These are phyloP conservation scores for Macroramphosus scolopax DNA, from an alignment of 2,797 vertebrate species.

Conservation along the genomic window DNA sequence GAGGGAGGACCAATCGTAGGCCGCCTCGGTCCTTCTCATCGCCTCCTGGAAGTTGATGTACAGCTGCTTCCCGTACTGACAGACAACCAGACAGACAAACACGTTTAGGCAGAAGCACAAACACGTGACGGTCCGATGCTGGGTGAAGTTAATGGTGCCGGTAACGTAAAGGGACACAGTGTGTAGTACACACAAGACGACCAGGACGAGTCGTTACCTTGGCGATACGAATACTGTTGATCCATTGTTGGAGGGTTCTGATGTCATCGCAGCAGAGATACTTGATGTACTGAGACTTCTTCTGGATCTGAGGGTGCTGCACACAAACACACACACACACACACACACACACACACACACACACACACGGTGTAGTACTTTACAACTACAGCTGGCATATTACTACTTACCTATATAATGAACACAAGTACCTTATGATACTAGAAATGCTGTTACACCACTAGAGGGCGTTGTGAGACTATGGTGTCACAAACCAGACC, in stretches of 20 bases:
- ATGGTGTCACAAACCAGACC: background rate
- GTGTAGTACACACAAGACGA: too few relatives aligned
- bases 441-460: slow-evolving; percentile 18
- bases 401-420: too few relatives aligned
- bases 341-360: slow-evolving; percentile 15
- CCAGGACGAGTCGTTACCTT: slow-evolving; percentile 89
- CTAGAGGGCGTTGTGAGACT: slow-evolving; percentile 9
- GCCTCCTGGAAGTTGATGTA: slow-evolving; percentile 96
- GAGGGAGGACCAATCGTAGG: slow-evolving; percentile 95
- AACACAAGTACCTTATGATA: too few relatives aligned
- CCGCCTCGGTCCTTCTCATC: slow-evolving; percentile 89
- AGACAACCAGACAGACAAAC: slow-evolving; percentile 4
- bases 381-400: too few relatives aligned
- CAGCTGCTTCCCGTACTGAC: slow-evolving; percentile 93
- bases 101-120: too few relatives aligned
- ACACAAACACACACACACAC: slow-evolving; percentile 33
- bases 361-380: background rate
- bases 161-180: too few relatives aligned
- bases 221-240: slow-evolving; percentile 95
- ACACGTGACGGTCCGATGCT: too few relatives aligned
- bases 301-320: slow-evolving; percentile 98
- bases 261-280: slow-evolving; percentile 97
- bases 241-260: slow-evolving; percentile 94
- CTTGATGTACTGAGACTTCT: slow-evolving; percentile 98
- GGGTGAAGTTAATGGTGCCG: too few relatives aligned